A percentile compares a stretch with the other conserved stretches of the same genome.
Evolutionary conservation across 1,140 invertebrate genomes (phyloP).

Genomic region (Aethina tumida): DNA sequence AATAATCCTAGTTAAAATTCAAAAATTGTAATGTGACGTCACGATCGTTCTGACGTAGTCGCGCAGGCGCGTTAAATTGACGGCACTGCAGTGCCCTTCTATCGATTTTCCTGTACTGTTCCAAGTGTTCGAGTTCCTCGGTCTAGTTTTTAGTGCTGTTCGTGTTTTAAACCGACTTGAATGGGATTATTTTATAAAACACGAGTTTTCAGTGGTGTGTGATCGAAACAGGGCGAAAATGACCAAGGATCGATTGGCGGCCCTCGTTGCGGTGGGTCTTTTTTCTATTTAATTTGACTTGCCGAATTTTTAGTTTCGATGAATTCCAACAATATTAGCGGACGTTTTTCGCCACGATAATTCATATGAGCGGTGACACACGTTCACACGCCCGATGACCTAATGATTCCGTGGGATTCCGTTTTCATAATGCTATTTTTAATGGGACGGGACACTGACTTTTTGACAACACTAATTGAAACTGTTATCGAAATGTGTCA

Average conservation of each 20-base stretch:
- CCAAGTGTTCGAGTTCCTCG: conserved; percentile 19
- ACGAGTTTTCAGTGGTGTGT: conserved; percentile 48
- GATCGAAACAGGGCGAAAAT: conserved; percentile 59
- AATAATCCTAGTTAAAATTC: conserved; percentile 16
- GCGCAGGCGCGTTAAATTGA: conserved; percentile 44
- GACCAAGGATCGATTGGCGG: conserved; percentile 97
- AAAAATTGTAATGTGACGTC: conserved; percentile 23
- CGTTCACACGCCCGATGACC: too few species aligned
- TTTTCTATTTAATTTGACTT: not conserved
- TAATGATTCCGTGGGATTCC: too few species aligned
- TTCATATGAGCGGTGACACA: too few species aligned
- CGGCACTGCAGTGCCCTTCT: conserved; percentile 53
- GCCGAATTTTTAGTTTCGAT: not conserved
- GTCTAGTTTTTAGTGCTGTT: conserved; percentile 64
- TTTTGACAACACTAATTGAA: too few species aligned
- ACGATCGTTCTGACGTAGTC: conserved; percentile 27
- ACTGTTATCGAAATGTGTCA: too few species aligned
- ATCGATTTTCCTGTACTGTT: conserved; percentile 50
- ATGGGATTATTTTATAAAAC: conserved; percentile 63
- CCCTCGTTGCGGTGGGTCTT: conserved; percentile 76
- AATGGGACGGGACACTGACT: too few species aligned
- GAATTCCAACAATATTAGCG: not conserved
- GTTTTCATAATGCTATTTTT: too few species aligned
- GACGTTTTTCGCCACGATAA: too few species aligned
- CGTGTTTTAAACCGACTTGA: conserved; percentile 62